Evolutionary conservation across 2,888 invertebrate species (phyloP), one percentile per base, ranked within the genome.

Genomic region (Deilephila porcellus): DNA sequence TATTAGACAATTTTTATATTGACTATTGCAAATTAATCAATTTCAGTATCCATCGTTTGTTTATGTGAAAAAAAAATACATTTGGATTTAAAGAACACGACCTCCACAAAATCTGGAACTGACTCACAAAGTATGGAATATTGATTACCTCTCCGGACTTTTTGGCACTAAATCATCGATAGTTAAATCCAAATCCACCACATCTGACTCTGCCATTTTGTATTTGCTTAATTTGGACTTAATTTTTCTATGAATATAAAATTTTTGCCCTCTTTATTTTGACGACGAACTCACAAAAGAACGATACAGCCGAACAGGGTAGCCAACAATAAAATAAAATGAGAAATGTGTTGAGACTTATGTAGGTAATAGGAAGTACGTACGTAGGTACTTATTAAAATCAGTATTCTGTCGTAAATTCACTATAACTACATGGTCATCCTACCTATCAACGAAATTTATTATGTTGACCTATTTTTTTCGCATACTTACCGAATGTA

Each of bases 141-240:
- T 20, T 60, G 60, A 60, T 72, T 91, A 94, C 94, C 93, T 93
- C 89, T 94, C 94, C 67, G 93, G 91, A 84, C 93, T 94, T 85
- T 94, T 94, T 72, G 94, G 94, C 83, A 94, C 91, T 84, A 94
- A 89, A 86, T 94, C 93, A 81, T 94, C 94, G 78, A 94, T 93
- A 67, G 91, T 92, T 79, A 93, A 85, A 88, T 93, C 93, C 81
- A 92, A 88, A 85, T 92, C 91, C 77, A 91, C 92, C 77, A 92
- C 89, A 77, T 92, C 93, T 70, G 93, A 86, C 81, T 92, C 94
- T 90, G 93, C 92, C 94, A 94, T 94, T 88, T 70, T 70, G 25
- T 72, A 37, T 52, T 88, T 80, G 82, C 78, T 75, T 70, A 77
- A 79, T 82, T 86, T 85, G 79, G 79, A 79, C 72, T 82, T 77